Conservation (phyloP, 1,140 invertebrate species). For the Drosophila mayri region DNA sequence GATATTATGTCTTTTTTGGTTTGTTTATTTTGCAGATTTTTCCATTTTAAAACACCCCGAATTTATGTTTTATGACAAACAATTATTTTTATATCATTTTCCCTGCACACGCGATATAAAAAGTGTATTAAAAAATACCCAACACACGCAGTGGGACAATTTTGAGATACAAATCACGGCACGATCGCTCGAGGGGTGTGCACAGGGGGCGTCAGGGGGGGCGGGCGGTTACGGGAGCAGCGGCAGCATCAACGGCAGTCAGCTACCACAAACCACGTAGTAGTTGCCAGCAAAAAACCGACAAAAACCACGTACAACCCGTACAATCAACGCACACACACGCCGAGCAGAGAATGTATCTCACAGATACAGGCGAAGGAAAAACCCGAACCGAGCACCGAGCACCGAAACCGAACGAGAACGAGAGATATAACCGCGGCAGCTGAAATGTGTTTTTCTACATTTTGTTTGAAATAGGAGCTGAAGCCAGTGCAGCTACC, state of each 20-base stretch:
- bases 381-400: slow-evolving; percentile 56
- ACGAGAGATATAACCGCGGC: slow-evolving; percentile 71
- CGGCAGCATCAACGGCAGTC: slow-evolving; percentile 64
- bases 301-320: slow-evolving; percentile 45
- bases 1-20: not conserved
- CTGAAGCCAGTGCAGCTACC: slow-evolving; percentile 85
- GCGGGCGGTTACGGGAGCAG: slow-evolving; percentile 69
- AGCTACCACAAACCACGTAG: slow-evolving; percentile 80
- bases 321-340: slow-evolving; percentile 14
- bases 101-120: not conserved
- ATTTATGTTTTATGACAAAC: not conserved
- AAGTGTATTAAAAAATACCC: slow-evolving; percentile 24
- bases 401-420: slow-evolving; percentile 45
- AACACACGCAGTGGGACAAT: slow-evolving; percentile 38
- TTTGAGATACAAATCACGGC: slow-evolving; percentile 49
- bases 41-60: no score
- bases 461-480: slow-evolving; percentile 85
- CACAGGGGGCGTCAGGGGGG: slow-evolving; percentile 24
- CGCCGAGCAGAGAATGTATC: slow-evolving; percentile 8
- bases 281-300: slow-evolving; percentile 51
- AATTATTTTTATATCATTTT: not conserved
- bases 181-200: slow-evolving; percentile 32
- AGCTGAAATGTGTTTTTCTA: slow-evolving; percentile 84
- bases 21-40: not conserved
- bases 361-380: slow-evolving; percentile 31